Evolutionary conservation across 2,888 invertebrate species (phyloP).

Genomic region (Aethes cnicana): DNA sequence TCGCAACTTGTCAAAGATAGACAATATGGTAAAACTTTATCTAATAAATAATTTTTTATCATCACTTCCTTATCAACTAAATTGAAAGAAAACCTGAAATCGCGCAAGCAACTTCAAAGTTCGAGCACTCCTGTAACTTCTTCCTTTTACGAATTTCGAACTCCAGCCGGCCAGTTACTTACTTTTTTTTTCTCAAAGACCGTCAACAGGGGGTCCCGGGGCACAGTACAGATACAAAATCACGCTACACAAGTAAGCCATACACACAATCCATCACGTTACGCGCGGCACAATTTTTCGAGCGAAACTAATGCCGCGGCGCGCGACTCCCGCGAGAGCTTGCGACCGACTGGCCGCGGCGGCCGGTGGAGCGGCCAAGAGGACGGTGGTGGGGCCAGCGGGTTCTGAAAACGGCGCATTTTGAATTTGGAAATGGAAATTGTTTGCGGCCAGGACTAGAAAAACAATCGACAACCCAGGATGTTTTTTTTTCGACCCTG

Average conservation of each 20-base stretch:
- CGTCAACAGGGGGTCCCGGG: conserved; percentile 61
- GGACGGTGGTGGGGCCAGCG: conserved; percentile 53
- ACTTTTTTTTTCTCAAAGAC: conserved; percentile 42
- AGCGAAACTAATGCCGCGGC: conserved; percentile 76
- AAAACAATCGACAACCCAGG: conserved; percentile 4
- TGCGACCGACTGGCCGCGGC: conserved; percentile 63
- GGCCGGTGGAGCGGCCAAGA: conserved; percentile 60
- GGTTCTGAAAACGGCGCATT: conserved; percentile 51
- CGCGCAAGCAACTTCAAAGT: no score
- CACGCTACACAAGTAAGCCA: conserved; percentile 67
- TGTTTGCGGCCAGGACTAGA: conserved; percentile 23
- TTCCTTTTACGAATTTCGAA: no score
- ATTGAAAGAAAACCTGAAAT: no score
- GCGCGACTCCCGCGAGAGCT: conserved; percentile 65
- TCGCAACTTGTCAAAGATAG: no score
- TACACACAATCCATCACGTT: conserved; percentile 74
- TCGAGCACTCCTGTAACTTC: no score
- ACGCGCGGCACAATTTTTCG: conserved; percentile 79
- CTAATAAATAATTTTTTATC: no score
- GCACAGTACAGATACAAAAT: conserved; percentile 67
- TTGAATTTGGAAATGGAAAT: conserved; percentile 37
- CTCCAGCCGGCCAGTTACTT: no score
- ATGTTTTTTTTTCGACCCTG: not conserved
- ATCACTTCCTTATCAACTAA: no score
- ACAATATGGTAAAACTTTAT: no score